Conservation (phyloP, 2,888 invertebrate genomes). For the Invenusta paracnida region DNA sequence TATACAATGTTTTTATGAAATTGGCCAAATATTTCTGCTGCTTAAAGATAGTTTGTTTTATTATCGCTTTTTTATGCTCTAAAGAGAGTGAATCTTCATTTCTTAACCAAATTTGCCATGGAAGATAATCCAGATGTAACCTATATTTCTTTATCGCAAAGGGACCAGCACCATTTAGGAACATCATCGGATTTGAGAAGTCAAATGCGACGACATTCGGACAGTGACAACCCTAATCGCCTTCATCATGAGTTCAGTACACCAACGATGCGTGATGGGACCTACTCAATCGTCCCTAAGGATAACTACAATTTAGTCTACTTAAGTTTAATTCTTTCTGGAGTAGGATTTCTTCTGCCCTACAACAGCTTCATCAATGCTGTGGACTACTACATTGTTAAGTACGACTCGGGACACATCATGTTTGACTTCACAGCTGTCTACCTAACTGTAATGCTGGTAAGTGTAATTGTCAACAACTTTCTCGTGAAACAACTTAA, state of each 20-base stretch:
- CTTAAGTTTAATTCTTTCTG: constrained; percentile 73
- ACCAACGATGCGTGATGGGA: too few species aligned
- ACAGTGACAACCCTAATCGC: not conserved
- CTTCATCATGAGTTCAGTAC: not conserved
- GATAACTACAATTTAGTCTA: constrained; percentile 69
- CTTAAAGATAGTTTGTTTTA: too few species aligned
- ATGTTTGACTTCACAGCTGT: constrained; percentile 87
- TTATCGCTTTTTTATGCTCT: too few species aligned
- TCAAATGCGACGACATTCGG: too few species aligned
- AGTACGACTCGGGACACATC: constrained; percentile 77
- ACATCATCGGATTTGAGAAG: too few species aligned
- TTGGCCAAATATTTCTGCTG: too few species aligned
- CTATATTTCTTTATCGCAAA: not conserved
- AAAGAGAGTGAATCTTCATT: too few species aligned
- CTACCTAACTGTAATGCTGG: constrained; percentile 81
- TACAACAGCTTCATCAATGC: constrained; percentile 91
- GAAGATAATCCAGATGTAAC: not conserved
- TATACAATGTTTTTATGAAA: too few species aligned
- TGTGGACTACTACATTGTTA: constrained; percentile 80
- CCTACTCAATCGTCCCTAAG: too few species aligned
- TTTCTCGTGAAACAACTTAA: constrained; percentile 75
- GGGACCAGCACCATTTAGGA: not conserved
- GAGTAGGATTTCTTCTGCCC: constrained; percentile 81
- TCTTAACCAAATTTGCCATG: too few species aligned
- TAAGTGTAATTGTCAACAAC: constrained; percentile 79